These are phyloP conservation scores for Hoplostethus mediterraneus DNA, from an alignment of 2,797 vertebrate species.

Conservation along the genomic window DNA sequence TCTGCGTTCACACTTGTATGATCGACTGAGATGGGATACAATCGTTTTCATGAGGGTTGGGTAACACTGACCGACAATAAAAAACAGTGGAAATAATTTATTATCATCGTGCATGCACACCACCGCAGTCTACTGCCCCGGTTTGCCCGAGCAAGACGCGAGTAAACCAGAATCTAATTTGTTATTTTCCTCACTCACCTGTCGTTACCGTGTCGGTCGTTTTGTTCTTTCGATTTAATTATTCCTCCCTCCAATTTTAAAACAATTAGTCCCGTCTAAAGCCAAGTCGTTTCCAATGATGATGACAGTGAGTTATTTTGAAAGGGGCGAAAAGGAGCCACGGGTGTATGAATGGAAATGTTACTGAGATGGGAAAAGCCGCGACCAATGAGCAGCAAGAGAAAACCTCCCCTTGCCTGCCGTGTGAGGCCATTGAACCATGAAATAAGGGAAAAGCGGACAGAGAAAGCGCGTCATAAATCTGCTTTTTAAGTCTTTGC, in stretches of 20 bases:
- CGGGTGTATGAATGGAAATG: slow-evolving; percentile 83
- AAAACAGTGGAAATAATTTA: slow-evolving; percentile 38
- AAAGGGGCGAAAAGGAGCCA: slow-evolving; percentile 75
- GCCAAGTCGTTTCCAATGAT: slow-evolving; percentile 64
- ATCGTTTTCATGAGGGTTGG: too few species aligned
- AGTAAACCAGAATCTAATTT: neutral
- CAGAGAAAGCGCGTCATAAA: slow-evolving; percentile 81
- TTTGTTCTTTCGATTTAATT: slow-evolving; percentile 50
- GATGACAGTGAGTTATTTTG: slow-evolving; percentile 83
- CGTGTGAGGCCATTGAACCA: slow-evolving; percentile 82
- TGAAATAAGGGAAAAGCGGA: slow-evolving; percentile 85
- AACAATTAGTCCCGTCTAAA: slow-evolving; percentile 78
- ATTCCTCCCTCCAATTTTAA: slow-evolving; percentile 60
- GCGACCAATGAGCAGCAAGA: slow-evolving; percentile 85
- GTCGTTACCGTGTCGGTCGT: slow-evolving; percentile 61
- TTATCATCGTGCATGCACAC: slow-evolving; percentile 8
- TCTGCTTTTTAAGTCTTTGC: slow-evolving; percentile 41
- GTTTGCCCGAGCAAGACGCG: neutral
- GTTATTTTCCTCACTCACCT: slow-evolving; percentile 77
- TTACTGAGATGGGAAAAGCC: slow-evolving; percentile 62
- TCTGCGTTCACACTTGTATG: neutral
- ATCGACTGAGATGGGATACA: neutral
- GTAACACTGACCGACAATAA: slow-evolving; percentile 17
- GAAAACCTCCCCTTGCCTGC: slow-evolving; percentile 80
- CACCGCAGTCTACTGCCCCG: neutral